Evolutionary conservation across 2,113 vertebrate genomes (phyloP).

Genomic region (Chlamydotis undulata): DNA sequence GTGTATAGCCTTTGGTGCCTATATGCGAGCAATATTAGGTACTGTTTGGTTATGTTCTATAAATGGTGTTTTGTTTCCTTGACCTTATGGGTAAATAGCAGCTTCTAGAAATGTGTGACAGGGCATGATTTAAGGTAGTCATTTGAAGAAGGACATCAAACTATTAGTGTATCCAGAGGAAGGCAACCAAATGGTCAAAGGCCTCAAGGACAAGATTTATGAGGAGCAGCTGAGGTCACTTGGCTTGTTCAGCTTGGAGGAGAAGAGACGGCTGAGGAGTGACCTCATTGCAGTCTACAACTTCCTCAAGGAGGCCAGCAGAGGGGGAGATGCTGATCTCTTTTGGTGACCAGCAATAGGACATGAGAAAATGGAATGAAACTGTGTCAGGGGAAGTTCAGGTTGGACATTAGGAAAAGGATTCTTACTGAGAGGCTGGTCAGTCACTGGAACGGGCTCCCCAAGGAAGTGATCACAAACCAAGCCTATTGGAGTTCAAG

Average conservation of each 20-base stretch:
- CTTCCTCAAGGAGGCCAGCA: rapidly evolving
- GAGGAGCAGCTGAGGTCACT: neutral
- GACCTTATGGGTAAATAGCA: neutral
- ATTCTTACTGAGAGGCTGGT: neutral
- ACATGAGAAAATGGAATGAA: neutral
- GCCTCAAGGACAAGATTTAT: rapidly evolving
- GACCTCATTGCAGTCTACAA: neutral
- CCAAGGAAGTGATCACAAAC: neutral
- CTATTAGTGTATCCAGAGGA: neutral
- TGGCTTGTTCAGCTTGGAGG: neutral
- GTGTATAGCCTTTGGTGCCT: neutral
- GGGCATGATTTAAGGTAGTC: neutral
- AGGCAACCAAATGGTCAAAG: neutral
- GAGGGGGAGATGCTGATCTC: neutral
- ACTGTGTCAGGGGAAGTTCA: neutral
- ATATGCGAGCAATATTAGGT: neutral
- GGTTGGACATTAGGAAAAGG: neutral
- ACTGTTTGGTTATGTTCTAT: neutral
- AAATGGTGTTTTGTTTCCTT: neutral
- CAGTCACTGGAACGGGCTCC: neutral
- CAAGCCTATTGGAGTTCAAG: neutral
- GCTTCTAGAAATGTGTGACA: neutral
- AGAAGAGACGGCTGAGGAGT: neutral
- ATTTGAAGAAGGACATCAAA: neutral
- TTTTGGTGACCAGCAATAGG: neutral